Evolutionary conservation across 2,888 invertebrate genomes (phyloP).

Genomic region (Erpobdella octoculata): DNA sequence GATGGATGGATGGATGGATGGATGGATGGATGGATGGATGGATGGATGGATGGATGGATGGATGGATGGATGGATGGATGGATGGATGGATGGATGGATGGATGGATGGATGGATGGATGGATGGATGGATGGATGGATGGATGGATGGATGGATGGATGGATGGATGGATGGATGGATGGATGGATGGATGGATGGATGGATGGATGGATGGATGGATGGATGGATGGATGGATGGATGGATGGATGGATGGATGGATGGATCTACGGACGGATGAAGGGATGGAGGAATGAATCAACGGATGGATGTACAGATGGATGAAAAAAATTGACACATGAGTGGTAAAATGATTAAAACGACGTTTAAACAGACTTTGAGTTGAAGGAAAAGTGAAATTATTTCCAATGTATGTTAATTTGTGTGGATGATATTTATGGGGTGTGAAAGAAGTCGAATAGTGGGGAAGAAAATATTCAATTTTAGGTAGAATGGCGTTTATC

Average conservation of each 20-base stretch:
- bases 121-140: background rate
- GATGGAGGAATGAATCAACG: background rate
- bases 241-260: no score
- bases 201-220: background rate
- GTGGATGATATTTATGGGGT: no score
- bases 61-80: background rate
- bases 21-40: no score
- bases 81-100: background rate
- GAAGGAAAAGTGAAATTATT: no score
- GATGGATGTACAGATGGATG: no score
- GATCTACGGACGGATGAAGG: background rate
- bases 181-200: background rate
- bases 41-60: no score
- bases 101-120: background rate
- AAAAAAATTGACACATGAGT: background rate
- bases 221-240: background rate
- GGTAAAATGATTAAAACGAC: background rate
- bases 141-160: background rate
- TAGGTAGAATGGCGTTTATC: no score
- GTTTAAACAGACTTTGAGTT: no score
- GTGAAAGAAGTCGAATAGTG: no score
- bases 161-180: background rate
- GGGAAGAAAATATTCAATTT: no score
- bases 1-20: no score
- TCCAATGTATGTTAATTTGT: no score